Evolutionary conservation across 2,113 vertebrate species (phyloP).

Genomic region (Rattus norvegicus): GRCr8 NC_086019.1:236547001-236547500

Average conservation of each 20-base stretch:
- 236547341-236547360: not conserved
- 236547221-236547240: constrained; percentile 34
- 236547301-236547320: constrained; percentile 4
- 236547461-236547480: constrained; percentile 9
- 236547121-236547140: constrained; percentile 22
- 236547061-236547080: too few relatives aligned
- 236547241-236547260: constrained; percentile 60
- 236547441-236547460: constrained; percentile 31
- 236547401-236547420: not conserved
- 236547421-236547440: not conserved
- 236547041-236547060: not conserved
- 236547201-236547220: constrained; percentile 73
- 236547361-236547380: not conserved
- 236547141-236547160: not conserved
- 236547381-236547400: constrained; percentile 15
- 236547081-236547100: not conserved
- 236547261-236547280: constrained; percentile 20
- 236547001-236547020: not conserved
- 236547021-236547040: constrained; percentile 25
- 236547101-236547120: not conserved
- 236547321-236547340: constrained; percentile 47
- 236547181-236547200: constrained; percentile 1
- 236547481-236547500: not conserved
- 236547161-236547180: not conserved
- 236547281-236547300: not conserved